Evolutionary conservation across 1,140 invertebrate species (phyloP).

Genomic region (Andrena cerasifolii): DNA sequence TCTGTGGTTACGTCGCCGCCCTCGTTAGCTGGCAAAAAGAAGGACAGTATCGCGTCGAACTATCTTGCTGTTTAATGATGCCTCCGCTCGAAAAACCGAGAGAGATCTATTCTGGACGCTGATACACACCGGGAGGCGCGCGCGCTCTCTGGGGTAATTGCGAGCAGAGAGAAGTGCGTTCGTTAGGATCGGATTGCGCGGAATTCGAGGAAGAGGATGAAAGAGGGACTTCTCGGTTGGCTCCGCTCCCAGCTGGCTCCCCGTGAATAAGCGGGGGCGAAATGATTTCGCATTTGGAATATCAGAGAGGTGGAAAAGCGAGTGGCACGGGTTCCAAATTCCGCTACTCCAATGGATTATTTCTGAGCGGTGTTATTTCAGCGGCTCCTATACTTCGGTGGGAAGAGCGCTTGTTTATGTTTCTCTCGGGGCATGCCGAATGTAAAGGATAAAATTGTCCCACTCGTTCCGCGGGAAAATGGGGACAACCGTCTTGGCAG

Average conservation of each 20-base stretch:
- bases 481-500: too few relatives aligned
- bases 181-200: slow-evolving; percentile 55
- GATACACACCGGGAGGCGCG: background rate
- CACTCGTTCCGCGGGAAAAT: too few relatives aligned
- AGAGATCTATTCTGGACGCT: background rate
- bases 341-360: slow-evolving; percentile 36
- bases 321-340: slow-evolving; percentile 4
- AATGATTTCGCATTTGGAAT: slow-evolving; percentile 62
- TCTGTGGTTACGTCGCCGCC: too few relatives aligned
- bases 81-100: background rate
- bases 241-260: slow-evolving; percentile 56
- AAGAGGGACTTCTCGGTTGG: slow-evolving; percentile 52
- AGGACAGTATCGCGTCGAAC: background rate
- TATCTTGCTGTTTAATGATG: background rate
- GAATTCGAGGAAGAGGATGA: slow-evolving; percentile 61
- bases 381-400: slow-evolving; percentile 55
- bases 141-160: background rate
- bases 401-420: background rate
- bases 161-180: background rate
- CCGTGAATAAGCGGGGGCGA: slow-evolving; percentile 51
- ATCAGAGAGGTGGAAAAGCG: slow-evolving; percentile 29
- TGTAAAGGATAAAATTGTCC: too few relatives aligned
- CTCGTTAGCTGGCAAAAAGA: background rate
- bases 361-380: slow-evolving; percentile 42
- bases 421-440: background rate